Percentiles rank a stretch among this genome's conserved stretches.
Conservation (phyloP, 2,113 vertebrate species). For the Isurus oxyrinchus region DNA sequence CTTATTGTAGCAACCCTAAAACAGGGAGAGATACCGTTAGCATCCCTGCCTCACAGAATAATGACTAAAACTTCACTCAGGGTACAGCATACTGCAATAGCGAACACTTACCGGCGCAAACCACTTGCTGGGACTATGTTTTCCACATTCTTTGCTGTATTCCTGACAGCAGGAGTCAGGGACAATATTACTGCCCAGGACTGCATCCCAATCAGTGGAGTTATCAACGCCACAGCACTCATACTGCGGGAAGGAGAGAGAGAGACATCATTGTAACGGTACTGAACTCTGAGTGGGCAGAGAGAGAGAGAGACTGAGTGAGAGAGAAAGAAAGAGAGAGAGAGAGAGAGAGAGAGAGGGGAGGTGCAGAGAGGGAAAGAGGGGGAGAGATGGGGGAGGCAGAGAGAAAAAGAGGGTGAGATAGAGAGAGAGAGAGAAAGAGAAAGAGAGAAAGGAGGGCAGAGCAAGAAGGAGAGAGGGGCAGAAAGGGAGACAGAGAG, state of each 20-base stretch:
- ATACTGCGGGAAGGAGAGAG: slow-evolving; percentile 63
- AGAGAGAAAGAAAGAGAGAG: too few relatives aligned
- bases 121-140: slow-evolving; percentile 73
- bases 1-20: slow-evolving; percentile 88
- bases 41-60: background rate
- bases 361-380: too few relatives aligned
- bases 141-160: slow-evolving; percentile 88
- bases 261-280: background rate
- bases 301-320: background rate
- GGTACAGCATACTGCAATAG: background rate
- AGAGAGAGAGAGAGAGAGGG: too few relatives aligned
- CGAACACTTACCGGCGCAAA: slow-evolving; percentile 72
- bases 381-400: too few relatives aligned
- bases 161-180: slow-evolving; percentile 94
- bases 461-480: too few relatives aligned
- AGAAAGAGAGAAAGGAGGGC: too few relatives aligned
- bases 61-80: background rate
- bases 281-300: background rate
- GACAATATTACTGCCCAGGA: slow-evolving; percentile 79
- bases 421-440: too few relatives aligned
- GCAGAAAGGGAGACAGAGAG: background rate
- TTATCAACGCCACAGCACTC: slow-evolving; percentile 89
- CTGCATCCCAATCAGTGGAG: slow-evolving; percentile 83
- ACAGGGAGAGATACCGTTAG: slow-evolving; percentile 31
- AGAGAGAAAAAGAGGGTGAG: too few relatives aligned